These are phyloP conservation scores for Dryococelus australis DNA, from an alignment of 2,888 invertebrate species.

Conservation along the genomic window DNA sequence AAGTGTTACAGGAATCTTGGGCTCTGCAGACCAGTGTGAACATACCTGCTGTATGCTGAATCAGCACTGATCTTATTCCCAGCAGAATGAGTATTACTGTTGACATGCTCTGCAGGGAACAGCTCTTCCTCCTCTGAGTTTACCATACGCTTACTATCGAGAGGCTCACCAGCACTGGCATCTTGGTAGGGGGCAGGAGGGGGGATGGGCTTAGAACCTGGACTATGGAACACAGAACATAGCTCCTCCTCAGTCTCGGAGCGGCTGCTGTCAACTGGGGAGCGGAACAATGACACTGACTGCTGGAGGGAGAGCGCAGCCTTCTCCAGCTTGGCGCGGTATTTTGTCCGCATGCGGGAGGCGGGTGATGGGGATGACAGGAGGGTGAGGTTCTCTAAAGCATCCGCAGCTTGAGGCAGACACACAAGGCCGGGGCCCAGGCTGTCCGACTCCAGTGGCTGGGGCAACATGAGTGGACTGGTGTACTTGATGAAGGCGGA, in stretches of 20 bases:
- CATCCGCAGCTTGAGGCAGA: not conserved
- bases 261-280: conserved; percentile 17
- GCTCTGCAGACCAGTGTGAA: conserved; percentile 51
- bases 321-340: conserved; percentile 41
- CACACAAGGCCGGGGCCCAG: not conserved
- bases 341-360: conserved; percentile 17
- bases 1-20: no score
- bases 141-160: not conserved
- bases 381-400: not conserved
- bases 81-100: conserved; percentile 43
- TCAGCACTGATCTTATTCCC: conserved; percentile 64
- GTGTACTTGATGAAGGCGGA: conserved; percentile 43
- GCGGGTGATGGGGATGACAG: not conserved
- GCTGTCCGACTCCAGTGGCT: not conserved
- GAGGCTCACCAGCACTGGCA: not conserved
- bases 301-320: conserved; percentile 40
- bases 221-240: conserved; percentile 30
- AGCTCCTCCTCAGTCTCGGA: conserved; percentile 37
- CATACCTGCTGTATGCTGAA: conserved; percentile 87
- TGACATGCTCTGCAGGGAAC: not conserved
- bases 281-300: conserved; percentile 42
- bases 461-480: not conserved
- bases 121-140: conserved; percentile 17
- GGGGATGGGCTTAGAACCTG: conserved; percentile 31
- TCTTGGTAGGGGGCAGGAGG: conserved; percentile 9